Evolutionary conservation across 2,113 vertebrate species (phyloP).

Genomic region (Phycodurus eques): DNA sequence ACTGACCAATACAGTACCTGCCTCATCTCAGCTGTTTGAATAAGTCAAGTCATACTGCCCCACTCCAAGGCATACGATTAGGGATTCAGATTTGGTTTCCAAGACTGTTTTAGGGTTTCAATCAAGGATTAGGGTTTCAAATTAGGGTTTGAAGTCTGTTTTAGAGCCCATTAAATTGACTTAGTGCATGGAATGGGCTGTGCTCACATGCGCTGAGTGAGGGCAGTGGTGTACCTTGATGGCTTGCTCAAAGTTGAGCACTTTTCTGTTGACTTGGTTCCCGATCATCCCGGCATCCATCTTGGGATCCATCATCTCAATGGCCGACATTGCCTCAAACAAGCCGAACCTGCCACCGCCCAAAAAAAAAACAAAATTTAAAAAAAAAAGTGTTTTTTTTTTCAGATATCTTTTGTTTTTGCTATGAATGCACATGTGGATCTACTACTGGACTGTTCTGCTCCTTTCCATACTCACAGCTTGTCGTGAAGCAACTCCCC

Average conservation of each 20-base stretch:
- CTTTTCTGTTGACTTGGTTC: slow-evolving; percentile 97
- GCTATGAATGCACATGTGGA: background rate
- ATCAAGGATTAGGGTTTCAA: too few species aligned
- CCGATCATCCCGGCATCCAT: slow-evolving; percentile 99
- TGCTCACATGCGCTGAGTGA: background rate
- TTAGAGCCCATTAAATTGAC: background rate
- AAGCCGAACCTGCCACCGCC: slow-evolving; percentile 84
- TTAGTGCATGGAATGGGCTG: background rate
- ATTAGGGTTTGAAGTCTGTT: too few species aligned
- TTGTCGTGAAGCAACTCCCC: slow-evolving; percentile 98
- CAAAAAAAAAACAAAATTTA: too few species aligned
- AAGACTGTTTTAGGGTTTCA: too few species aligned
- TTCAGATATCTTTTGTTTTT: background rate
- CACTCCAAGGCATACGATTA: too few species aligned
- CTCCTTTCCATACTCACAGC: slow-evolving; percentile 80
- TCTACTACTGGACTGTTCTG: background rate
- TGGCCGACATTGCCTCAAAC: slow-evolving; percentile 99
- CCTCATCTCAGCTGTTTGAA: too few species aligned
- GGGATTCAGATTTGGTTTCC: too few species aligned
- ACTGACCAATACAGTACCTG: too few species aligned
- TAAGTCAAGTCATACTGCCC: too few species aligned
- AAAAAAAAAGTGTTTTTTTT: background rate
- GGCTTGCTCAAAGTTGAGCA: slow-evolving; percentile 97
- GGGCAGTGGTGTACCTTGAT: slow-evolving; percentile 81
- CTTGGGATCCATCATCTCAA: slow-evolving; percentile 99